phyloP scores from a whole-genome alignment of 2,797 vertebrate genomes.

The Holocentrus rufus region DNA sequence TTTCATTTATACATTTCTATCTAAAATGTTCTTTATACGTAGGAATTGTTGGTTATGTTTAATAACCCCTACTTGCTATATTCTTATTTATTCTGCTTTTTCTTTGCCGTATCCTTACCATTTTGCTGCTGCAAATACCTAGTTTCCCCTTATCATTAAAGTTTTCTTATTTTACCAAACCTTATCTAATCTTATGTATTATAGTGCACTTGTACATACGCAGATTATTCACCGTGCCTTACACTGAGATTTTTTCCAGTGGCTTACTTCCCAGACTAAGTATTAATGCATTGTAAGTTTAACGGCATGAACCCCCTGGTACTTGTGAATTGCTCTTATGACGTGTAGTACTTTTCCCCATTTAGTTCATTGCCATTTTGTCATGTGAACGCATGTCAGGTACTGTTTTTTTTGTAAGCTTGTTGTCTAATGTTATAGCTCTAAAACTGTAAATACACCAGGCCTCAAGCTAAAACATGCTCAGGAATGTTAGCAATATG shows the following conservation, averaged over 20 bases:
- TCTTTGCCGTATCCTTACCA: conserved; percentile 34
- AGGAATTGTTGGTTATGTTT: conserved; percentile 33
- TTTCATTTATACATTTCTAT: conserved; percentile 58
- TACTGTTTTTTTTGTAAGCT: conserved; percentile 56
- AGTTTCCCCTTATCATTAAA: conserved; percentile 32
- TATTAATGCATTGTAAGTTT: conserved; percentile 29
- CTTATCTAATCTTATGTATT: conserved; percentile 36
- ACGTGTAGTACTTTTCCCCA: conserved; percentile 26
- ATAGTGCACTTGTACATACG: conserved; percentile 50
- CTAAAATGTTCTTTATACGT: conserved; percentile 40
- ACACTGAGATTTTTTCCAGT: conserved; percentile 48
- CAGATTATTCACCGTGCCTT: conserved; percentile 74
- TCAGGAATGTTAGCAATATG: conserved; percentile 76
- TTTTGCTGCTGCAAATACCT: conserved; percentile 63
- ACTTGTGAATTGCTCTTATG: conserved; percentile 35
- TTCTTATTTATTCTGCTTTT: conserved; percentile 51
- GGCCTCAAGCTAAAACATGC: conserved; percentile 84
- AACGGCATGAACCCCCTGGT: conserved; percentile 20
- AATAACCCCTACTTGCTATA: conserved; percentile 42
- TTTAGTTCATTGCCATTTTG: conserved; percentile 48
- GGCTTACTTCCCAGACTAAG: conserved; percentile 19
- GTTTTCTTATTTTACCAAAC: conserved; percentile 33
- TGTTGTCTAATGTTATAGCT: conserved; percentile 74
- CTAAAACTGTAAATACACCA: conserved; percentile 82
- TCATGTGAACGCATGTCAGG: conserved; percentile 56